Evolutionary conservation across 2,888 invertebrate species (phyloP).

Genomic region (Drosophila dives): DNA sequence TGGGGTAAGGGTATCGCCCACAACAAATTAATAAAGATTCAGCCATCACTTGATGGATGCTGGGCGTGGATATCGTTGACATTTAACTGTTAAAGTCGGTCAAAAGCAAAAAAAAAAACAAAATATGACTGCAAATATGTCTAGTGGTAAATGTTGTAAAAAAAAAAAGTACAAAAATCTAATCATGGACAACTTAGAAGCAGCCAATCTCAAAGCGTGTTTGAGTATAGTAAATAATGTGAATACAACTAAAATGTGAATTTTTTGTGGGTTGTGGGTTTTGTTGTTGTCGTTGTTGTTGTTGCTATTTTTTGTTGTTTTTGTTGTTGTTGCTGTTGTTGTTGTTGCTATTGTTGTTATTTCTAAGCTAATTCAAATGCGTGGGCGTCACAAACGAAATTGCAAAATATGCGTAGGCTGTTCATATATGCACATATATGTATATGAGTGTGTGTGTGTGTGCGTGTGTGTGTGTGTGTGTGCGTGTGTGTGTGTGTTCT

Average conservation of each 20-base stretch:
- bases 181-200: conserved; percentile 2
- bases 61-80: conserved; percentile 8
- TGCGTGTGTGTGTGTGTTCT: conserved; percentile 38
- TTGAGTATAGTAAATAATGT: conserved; percentile 38
- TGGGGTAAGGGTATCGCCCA: conserved; percentile 1
- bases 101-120: not conserved
- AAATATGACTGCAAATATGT: conserved; percentile 2
- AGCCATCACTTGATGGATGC: not conserved
- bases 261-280: conserved; percentile 65
- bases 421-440: not conserved
- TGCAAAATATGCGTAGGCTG: conserved; percentile 80
- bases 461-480: not conserved
- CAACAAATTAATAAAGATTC: not conserved
- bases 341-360: conserved; percentile 47
- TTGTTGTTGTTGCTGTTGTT: not conserved
- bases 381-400: conserved; percentile 80
- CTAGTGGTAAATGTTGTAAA: conserved; percentile 12
- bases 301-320: conserved; percentile 47
- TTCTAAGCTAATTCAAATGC: conserved; percentile 77
- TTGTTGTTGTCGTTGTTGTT: conserved; percentile 29
- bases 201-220: conserved; percentile 12
- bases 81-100: conserved; percentile 1
- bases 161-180: not conserved
- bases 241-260: conserved; percentile 58
- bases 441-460: conserved; percentile 11